Percentiles rank a stretch among this genome's conserved stretches.
Evolutionary conservation across 2,888 invertebrate genomes (phyloP).

Genomic region (Leuctra nigra): DNA sequence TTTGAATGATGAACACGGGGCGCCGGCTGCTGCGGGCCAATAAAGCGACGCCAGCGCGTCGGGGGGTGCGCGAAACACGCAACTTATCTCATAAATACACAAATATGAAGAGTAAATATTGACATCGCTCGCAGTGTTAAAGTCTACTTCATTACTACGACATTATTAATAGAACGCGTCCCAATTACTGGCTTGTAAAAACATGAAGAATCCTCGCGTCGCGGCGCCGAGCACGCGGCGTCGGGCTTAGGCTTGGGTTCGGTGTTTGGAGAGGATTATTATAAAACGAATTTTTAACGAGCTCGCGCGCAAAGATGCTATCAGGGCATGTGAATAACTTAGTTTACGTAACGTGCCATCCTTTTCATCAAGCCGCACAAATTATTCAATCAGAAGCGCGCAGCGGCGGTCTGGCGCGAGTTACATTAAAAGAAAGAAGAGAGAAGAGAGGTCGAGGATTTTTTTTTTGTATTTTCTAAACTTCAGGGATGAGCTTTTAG

Average conservation of each 20-base stretch:
- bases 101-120: too few relatives aligned
- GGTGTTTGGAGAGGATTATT: slow-evolving; percentile 14
- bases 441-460: neutral
- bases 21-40: too few relatives aligned
- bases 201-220: neutral
- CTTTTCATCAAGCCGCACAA: neutral
- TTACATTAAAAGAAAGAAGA: neutral
- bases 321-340: slow-evolving; percentile 3
- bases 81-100: too few relatives aligned
- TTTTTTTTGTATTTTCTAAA: neutral
- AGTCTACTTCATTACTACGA: too few relatives aligned
- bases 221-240: neutral
- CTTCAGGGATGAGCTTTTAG: too few relatives aligned
- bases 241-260: neutral
- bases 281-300: slow-evolving; percentile 11
- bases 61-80: too few relatives aligned
- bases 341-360: neutral
- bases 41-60: too few relatives aligned
- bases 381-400: slow-evolving; percentile 1
- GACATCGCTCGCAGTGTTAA: too few relatives aligned
- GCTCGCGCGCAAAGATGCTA: neutral
- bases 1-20: too few relatives aligned
- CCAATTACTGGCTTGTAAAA: slow-evolving; percentile 14
- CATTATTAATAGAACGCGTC: slow-evolving; percentile 14
- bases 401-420: neutral